A percentile compares a stretch with the other conserved stretches of the same genome.
Conservation (phyloP, 2,797 vertebrate species). For the Betta splendens region DNA sequence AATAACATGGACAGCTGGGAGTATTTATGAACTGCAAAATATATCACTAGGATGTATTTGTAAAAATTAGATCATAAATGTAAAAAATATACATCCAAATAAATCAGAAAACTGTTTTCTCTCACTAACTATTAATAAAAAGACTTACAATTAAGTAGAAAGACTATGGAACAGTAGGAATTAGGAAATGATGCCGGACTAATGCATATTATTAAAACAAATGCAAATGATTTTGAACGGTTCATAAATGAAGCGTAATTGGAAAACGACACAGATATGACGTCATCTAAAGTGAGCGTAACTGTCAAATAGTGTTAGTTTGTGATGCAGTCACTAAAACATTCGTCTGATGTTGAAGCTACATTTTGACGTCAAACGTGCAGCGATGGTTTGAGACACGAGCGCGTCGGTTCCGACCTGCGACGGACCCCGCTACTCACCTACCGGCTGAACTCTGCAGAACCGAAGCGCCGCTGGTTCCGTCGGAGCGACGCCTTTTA, state of each 20-base stretch:
- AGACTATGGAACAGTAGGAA: no score
- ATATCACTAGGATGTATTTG: neutral
- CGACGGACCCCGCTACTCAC: slow-evolving; percentile 63
- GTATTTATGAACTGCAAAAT: slow-evolving; percentile 25
- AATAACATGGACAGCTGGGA: slow-evolving; percentile 30
- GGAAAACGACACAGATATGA: neutral
- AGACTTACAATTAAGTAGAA: no score
- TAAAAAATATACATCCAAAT: no score
- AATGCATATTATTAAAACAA: no score
- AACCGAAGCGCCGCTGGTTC: slow-evolving; percentile 52
- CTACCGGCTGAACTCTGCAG: slow-evolving; percentile 69
- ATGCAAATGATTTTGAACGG: no score
- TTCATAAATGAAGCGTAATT: neutral
- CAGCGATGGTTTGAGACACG: neutral
- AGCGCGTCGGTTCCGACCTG: neutral
- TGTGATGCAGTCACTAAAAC: neutral
- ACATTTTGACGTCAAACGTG: neutral
- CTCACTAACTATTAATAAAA: neutral
- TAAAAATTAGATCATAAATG: no score
- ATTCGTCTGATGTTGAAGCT: neutral
- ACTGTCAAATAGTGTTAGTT: neutral
- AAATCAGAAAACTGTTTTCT: no score
- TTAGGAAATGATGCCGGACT: no score
- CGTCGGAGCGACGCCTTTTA: slow-evolving; percentile 57
- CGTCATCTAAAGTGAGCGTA: neutral